phyloP scores from a whole-genome alignment of 2,888 invertebrate genomes.

The Trichogramma dendrolimi region DNA sequence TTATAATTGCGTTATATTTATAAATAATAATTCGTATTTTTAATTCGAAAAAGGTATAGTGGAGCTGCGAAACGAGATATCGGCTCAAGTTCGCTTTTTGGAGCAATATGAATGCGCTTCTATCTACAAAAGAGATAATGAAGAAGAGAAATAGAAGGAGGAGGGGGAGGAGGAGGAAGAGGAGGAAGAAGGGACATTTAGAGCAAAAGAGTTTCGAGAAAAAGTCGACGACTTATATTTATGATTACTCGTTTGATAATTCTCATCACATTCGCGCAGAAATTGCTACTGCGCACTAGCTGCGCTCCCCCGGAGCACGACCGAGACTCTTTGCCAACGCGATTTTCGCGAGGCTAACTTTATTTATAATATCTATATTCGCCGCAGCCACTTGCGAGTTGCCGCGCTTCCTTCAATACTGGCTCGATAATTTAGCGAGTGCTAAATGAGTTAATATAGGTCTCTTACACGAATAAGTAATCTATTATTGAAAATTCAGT shows the following conservation, averaged over 20 bases:
- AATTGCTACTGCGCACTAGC: too few relatives aligned
- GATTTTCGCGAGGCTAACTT: too few relatives aligned
- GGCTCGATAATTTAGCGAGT: constrained; percentile 29
- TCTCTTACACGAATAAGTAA: too few relatives aligned
- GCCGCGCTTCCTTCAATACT: constrained; percentile 20
- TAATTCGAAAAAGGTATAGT: constrained; percentile 38
- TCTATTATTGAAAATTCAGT: too few relatives aligned
- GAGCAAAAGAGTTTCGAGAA: neutral
- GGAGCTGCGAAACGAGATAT: constrained; percentile 45
- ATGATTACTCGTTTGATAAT: neutral
- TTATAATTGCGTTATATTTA: constrained; percentile 36
- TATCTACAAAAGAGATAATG: constrained; percentile 41
- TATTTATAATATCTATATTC: too few relatives aligned
- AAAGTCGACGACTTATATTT: constrained; percentile 1
- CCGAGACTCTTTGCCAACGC: too few relatives aligned
- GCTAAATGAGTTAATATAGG: constrained; percentile 14
- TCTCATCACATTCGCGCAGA: too few relatives aligned
- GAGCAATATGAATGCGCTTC: constrained; percentile 33
- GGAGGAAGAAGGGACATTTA: too few relatives aligned
- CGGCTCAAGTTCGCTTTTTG: neutral
- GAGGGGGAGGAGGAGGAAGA: too few relatives aligned
- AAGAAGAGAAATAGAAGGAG: too few relatives aligned
- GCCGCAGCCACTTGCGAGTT: too few relatives aligned
- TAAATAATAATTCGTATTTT: constrained; percentile 30
- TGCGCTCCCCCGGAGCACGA: too few relatives aligned